Evolutionary conservation across 2,113 vertebrate species (phyloP).

Genomic region (Tiliqua scincoides): DNA sequence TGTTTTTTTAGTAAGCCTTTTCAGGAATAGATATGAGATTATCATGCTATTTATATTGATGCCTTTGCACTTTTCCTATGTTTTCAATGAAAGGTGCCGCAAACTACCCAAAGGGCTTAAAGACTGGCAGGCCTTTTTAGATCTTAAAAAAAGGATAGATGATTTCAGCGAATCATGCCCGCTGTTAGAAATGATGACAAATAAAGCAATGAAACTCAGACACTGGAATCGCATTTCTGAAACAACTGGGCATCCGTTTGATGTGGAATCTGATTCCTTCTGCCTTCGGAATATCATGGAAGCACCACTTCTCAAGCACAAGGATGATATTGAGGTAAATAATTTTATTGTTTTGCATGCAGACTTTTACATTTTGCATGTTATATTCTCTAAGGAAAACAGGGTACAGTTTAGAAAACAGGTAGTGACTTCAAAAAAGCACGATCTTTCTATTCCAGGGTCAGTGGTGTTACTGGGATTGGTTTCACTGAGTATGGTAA

Average conservation of each 20-base stretch:
- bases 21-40: not conserved
- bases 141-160: slow-evolving; percentile 82
- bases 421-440: too few species aligned
- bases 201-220: slow-evolving; percentile 79
- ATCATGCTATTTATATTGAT: not conserved
- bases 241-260: slow-evolving; percentile 76
- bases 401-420: not conserved
- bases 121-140: slow-evolving; percentile 79
- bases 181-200: slow-evolving; percentile 80
- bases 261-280: slow-evolving; percentile 79
- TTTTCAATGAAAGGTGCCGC: slow-evolving; percentile 69
- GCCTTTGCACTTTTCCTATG: not conserved
- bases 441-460: too few species aligned
- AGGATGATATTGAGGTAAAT: slow-evolving; percentile 80
- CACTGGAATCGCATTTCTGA: slow-evolving; percentile 81
- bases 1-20: not conserved
- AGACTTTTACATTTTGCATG: not conserved
- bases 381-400: not conserved
- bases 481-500: too few species aligned
- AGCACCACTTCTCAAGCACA: slow-evolving; percentile 78
- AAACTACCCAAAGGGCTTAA: slow-evolving; percentile 81
- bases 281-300: slow-evolving; percentile 81
- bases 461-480: too few species aligned
- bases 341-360: too few species aligned
- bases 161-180: slow-evolving; percentile 80